phyloP scores from a whole-genome alignment of 2,113 vertebrate species.

The Elaphurus davidianus region DNA sequence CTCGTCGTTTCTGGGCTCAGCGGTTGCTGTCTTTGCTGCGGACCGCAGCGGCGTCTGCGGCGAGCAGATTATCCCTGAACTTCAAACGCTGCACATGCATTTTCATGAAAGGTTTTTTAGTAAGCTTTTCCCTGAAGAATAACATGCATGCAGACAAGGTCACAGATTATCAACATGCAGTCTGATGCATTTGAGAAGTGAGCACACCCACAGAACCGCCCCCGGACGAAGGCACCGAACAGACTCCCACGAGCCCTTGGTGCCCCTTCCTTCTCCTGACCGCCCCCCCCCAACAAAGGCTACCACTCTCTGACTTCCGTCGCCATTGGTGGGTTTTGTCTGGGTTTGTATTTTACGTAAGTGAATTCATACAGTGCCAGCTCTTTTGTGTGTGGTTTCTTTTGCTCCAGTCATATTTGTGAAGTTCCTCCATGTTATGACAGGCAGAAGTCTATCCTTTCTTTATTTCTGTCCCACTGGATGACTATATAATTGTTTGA shows the following conservation, averaged over 20 bases:
- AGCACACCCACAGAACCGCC: accelerated
- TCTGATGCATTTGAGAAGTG: not conserved
- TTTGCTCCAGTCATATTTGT: accelerated
- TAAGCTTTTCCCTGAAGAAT: not conserved
- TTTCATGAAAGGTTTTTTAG: accelerated
- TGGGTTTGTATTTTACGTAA: accelerated
- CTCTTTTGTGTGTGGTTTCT: not conserved
- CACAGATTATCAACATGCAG: accelerated
- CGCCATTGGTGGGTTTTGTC: accelerated
- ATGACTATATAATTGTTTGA: accelerated
- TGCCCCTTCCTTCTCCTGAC: accelerated
- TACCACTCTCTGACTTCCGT: accelerated
- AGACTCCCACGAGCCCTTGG: accelerated
- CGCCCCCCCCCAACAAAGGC: accelerated
- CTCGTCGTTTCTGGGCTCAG: accelerated
- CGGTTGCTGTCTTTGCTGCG: accelerated
- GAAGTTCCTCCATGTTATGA: accelerated
- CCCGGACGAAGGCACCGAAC: accelerated
- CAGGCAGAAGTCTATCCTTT: accelerated
- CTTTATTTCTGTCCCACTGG: accelerated
- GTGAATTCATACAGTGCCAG: accelerated
- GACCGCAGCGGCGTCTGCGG: accelerated
- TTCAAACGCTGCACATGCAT: accelerated
- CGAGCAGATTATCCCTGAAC: accelerated
- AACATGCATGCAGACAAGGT: accelerated